Base-by-base conservation (phyloP, 2,797 vertebrate genomes). In the Rhinatrema bivittatum region DNA sequence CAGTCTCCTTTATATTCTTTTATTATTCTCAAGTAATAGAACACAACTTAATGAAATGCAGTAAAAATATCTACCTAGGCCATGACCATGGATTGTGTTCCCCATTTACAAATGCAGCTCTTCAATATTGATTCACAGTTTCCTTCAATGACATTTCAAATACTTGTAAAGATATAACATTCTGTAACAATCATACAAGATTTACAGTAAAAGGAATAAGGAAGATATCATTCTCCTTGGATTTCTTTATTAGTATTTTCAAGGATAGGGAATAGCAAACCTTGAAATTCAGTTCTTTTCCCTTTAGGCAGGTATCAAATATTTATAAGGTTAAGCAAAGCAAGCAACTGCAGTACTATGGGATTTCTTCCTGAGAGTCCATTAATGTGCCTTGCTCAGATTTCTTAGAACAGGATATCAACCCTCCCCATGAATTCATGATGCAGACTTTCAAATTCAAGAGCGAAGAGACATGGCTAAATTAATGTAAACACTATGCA, bases 1-100 rank as follows among this genome's bases (percentile, higher is more conserved):
- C 5, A 42, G 56, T 39, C 42, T 45, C 10, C 31, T 50, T 59
- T 65, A 48, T 62, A 22, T 40, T 40, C 39, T 18, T 52, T 50
- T 56, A 54, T 50, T 65, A 44, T 48, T 30, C 50, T 30, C 50
- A 33, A 33, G 20, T 26, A 58, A 29, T 25, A 40, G 18, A 66
- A 18, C 13, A 58, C 29, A 60, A 73, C 44, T 62, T 70, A 66
- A 68, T 53, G 55, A 54, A 40, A 39, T 57, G 38, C 29, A 44
- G 16, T 55, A 53, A 62, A n/a, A 44, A 43, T 34, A 51, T 48
- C 27, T 53, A 47, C 44, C 48, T 34, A 47, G 64, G 39, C 53
- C 56, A 13, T 53, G 44, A 58, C 31, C 32, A 35, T 63, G 45
- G 42, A 41, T 56, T 65, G 54, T 64, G 40, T 33, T 59, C 41